Evolutionary conservation across 2,888 invertebrate species (phyloP), one percentile per base, ranked within the genome.

Genomic region (Eristalinus sepulchralis): DNA sequence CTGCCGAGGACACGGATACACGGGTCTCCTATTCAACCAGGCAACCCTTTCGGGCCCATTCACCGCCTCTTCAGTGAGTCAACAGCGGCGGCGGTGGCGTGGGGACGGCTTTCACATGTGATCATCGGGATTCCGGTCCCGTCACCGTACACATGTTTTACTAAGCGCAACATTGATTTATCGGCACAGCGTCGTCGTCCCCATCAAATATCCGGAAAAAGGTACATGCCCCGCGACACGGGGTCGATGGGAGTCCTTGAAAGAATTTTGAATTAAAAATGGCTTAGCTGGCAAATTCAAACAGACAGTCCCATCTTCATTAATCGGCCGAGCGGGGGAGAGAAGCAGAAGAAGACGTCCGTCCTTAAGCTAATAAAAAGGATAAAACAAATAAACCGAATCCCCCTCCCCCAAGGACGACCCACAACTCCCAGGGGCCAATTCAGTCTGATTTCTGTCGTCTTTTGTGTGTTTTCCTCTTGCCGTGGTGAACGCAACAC

Each of bases 161-260:
- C 22, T 55, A 64, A 78, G 78, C 68, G 78, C 78, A 36, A 47
- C 70, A 78, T 70, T 78, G 78, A 78, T 78, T 78, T 78, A 70
- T 63, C 57, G 17, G 62, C 62, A 63, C 10, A 27, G 27, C 55
- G 53, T 47, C 47, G 39, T 39, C 39, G 47, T 47, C 63, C 63
- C 70, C 57, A 63, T 78, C 70, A 70, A 70, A 20, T 20, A 63
- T 57, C 68, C 70, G 62, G 55, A 55, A 68, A 55, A 70, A 70
- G 67, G 60, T 76, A 59, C 63, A 53, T 68, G 68, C 68, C 59
- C 10, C 22, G 13, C 17, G 62, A 20, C 24, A 24, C 57, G 6
- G 53, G 1, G 2, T 20, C 17, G 60, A 17, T 24, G 2, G 20
- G 27, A 17, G 36, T 36, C 24, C 22, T 75, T 36, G 53, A 71